Evolutionary conservation across 2,113 vertebrate species (phyloP).

Genomic region (Camarhynchus parvulus): DNA sequence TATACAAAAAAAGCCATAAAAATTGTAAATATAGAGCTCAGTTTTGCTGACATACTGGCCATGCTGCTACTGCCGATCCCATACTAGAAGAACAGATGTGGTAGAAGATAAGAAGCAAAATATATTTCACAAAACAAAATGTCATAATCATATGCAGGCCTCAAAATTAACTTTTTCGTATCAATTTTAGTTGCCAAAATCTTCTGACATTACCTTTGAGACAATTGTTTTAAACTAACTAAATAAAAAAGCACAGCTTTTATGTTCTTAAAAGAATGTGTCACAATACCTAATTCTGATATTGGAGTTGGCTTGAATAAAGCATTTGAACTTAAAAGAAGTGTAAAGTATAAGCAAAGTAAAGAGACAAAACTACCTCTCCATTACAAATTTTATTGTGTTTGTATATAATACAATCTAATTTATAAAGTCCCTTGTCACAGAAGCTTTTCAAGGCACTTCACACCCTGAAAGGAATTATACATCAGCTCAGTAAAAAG

Average conservation of each 20-base stretch:
- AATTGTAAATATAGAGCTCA: neutral
- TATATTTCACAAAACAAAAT: neutral
- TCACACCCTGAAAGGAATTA: constrained; percentile 12
- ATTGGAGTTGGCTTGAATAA: neutral
- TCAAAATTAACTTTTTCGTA: constrained; percentile 44
- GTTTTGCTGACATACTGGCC: neutral
- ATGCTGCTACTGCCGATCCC: neutral
- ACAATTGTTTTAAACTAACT: constrained; percentile 5
- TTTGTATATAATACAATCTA: constrained; percentile 6
- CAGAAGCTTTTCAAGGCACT: constrained; percentile 8
- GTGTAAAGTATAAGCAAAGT: neutral
- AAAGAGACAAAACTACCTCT: constrained; percentile 7
- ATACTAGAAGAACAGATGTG: neutral
- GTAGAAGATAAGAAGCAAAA: neutral
- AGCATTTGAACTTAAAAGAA: neutral
- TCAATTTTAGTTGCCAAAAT: constrained; percentile 31
- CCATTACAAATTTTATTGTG: neutral
- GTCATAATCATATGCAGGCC: neutral
- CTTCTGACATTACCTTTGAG: neutral
- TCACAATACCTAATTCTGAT: constrained; percentile 17
- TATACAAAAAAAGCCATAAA: neutral
- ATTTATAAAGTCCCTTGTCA: constrained; percentile 37
- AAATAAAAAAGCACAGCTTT: neutral
- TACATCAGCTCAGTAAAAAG: constrained; percentile 23
- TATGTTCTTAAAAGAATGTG: neutral